phyloP scores from a whole-genome alignment of 2,797 vertebrate genomes.

The Carapus acus region DNA sequence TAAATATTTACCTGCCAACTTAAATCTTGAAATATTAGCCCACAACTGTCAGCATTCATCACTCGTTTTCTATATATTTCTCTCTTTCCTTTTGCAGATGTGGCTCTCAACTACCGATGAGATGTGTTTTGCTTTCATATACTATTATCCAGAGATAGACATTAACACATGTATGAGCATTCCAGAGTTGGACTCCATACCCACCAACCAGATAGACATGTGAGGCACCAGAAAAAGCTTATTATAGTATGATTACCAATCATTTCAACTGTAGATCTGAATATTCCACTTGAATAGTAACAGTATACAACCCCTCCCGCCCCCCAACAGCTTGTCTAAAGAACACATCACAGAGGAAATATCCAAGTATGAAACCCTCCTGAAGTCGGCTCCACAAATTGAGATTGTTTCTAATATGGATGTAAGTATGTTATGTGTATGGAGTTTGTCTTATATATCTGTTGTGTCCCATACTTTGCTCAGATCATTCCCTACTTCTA shows the following conservation, averaged over 20 bases:
- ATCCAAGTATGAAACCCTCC: conserved; percentile 42
- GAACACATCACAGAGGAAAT: conserved; percentile 26
- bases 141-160: conserved; percentile 64
- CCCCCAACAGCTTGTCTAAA: conserved; percentile 24
- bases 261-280: too few relatives aligned
- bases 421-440: too few relatives aligned
- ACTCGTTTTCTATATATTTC: too few relatives aligned
- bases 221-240: conserved; percentile 31
- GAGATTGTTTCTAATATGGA: accelerated
- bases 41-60: too few relatives aligned
- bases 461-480: too few relatives aligned
- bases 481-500: not conserved
- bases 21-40: too few relatives aligned
- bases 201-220: conserved; percentile 8
- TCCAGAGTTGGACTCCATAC: conserved; percentile 33
- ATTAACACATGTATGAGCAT: conserved; percentile 54
- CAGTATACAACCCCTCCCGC: conserved; percentile 29
- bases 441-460: too few relatives aligned
- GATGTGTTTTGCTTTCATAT: conserved; percentile 72
- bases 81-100: conserved; percentile 46
- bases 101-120: conserved; percentile 62
- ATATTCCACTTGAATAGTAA: conserved; percentile 1
- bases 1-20: too few relatives aligned
- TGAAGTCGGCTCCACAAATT: conserved; percentile 50
- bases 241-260: too few relatives aligned